Base-by-base conservation (phyloP, 1,140 invertebrate species). In the Trigoniulus corallinus region DNA sequence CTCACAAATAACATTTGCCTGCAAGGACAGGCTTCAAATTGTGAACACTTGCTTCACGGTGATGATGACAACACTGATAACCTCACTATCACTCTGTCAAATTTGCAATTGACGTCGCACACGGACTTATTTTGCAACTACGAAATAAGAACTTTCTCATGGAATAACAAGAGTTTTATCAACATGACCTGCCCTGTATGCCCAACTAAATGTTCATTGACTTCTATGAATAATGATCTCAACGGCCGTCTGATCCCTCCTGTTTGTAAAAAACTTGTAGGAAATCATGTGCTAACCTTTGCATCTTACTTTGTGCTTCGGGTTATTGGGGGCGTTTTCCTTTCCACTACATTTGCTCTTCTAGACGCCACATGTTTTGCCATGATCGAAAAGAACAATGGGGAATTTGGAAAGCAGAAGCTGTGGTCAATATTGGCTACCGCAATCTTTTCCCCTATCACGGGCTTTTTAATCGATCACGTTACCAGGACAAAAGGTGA, bases 331-430 rank as follows among this genome's bases (percentile, higher is more conserved):
- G 82, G 76, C 4, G 77, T 81, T 1, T 82, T 82, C 74, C 64
- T 81, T 51, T 78, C 76, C 1, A 80, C 79, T 22, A 79, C 79
- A 4, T 80, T 85, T 1, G 82, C 80, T 10, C 79, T 87, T 50
- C 77, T 86, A 73, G 83, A 88, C 66, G 82, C 84, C 1, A 84
- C 84, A 45, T 80, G 81, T 2, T 62, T 88, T 12, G 81, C 77
- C 0, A 78, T 86, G 74, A 81, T 84, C 55, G 78, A 83, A 62
- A 77, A 81, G 59, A 79, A 80, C 61, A 78, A 80, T 0, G 81
- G 81, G 1, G 79, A 84, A 61, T 85, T 84, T 63, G 84, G 84
- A 10, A 72, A 80, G 58, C 82, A 87, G 59, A 70, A 82, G 52
- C 64, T 86, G 47, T 84, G 82, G 65, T 81, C 79, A 2, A 84